A percentile compares a stretch with the other conserved stretches of the same genome.
These are phyloP conservation scores for Riptortus pedestris DNA, from an alignment of 1,140 invertebrate genomes.

Conservation along the genomic window DNA sequence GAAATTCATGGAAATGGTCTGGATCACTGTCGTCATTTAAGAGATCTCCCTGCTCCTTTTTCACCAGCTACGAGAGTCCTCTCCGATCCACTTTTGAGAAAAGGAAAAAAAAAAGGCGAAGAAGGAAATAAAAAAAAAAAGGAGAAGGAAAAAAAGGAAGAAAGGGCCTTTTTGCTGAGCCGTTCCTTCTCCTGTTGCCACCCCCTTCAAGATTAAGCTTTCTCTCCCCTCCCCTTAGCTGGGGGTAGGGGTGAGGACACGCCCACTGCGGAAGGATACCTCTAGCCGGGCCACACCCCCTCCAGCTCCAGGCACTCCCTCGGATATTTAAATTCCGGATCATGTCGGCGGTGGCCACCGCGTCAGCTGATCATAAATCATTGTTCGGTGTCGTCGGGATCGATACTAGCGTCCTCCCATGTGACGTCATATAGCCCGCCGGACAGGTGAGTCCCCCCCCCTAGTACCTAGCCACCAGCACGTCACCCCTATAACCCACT, in stretches of 20 bases:
- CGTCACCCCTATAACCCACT: too few relatives aligned
- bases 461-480: too few relatives aligned
- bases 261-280: slow-evolving; percentile 11
- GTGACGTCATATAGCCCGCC: slow-evolving; percentile 14
- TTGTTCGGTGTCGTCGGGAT: slow-evolving; percentile 7
- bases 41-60: slow-evolving; percentile 5
- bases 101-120: background rate
- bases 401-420: background rate
- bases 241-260: background rate
- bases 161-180: background rate
- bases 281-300: background rate
- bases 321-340: slow-evolving; percentile 17
- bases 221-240: too few relatives aligned
- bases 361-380: slow-evolving; percentile 18
- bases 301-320: background rate
- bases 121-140: background rate
- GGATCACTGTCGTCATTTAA: slow-evolving; percentile 1
- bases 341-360: slow-evolving; percentile 3
- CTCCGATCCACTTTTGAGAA: slow-evolving; percentile 13
- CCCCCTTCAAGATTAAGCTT: too few relatives aligned
- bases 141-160: background rate
- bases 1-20: background rate
- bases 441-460: slow-evolving; percentile 15
- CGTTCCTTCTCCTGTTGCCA: too few relatives aligned
- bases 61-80: background rate